Conservation (phyloP, 1,140 invertebrate species). For the Lepidurus packardi region DNA sequence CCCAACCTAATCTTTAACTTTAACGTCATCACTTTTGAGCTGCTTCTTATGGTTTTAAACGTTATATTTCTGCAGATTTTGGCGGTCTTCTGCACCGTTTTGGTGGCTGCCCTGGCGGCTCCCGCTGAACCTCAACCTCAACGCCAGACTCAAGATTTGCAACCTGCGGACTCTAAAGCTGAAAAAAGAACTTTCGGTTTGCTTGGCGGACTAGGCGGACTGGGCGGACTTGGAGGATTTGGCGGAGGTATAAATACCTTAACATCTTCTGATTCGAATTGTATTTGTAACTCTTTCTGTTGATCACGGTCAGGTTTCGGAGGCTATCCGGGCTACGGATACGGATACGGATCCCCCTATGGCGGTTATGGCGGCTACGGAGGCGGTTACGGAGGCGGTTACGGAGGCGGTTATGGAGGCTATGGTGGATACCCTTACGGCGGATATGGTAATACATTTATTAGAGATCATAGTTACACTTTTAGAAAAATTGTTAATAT, state of each 20-base stretch:
- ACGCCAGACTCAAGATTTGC: neutral
- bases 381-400: neutral
- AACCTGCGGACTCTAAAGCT: neutral
- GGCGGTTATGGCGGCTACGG: too few relatives aligned
- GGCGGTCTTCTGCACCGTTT: neutral
- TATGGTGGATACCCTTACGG: constrained; percentile 14
- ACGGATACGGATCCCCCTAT: neutral
- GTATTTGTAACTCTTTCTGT: neutral
- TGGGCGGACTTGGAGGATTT: neutral
- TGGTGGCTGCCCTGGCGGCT: neutral
- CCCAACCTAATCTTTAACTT: neutral
- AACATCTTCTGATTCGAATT: too few relatives aligned
- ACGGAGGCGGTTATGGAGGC: neutral
- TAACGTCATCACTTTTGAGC: neutral
- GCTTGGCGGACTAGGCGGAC: neutral
- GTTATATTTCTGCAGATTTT: neutral
- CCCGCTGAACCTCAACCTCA: neutral
- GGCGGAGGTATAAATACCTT: neutral
- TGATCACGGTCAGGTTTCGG: neutral
- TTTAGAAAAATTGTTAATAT: neutral
- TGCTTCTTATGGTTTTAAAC: neutral
- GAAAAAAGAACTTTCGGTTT: neutral
- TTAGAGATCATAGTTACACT: neutral
- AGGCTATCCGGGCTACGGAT: neutral
- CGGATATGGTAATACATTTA: neutral